These are phyloP conservation scores for Pseudomyrmex concolor DNA, from an alignment of 1,140 invertebrate genomes.

Conservation along the genomic window DNA sequence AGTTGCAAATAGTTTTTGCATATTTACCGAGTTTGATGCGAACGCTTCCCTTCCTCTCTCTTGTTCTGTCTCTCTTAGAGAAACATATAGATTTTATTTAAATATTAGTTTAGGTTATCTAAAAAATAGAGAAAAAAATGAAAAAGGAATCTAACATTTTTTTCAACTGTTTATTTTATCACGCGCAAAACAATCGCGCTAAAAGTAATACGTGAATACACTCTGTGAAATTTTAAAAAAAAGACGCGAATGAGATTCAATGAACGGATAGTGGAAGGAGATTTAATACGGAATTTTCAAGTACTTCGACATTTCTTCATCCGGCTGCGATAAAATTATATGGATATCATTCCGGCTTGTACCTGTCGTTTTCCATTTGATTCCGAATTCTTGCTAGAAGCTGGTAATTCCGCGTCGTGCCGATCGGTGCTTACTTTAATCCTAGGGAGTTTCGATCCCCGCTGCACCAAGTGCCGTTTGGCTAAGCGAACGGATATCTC, in stretches of 20 bases:
- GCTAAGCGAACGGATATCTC: slow-evolving; percentile 46
- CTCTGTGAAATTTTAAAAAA: background rate
- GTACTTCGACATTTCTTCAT: slow-evolving; percentile 12
- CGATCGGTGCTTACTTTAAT: slow-evolving; percentile 67
- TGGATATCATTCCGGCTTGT: slow-evolving; percentile 49
- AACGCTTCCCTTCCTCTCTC: background rate
- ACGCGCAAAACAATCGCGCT: background rate
- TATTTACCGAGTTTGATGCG: background rate
- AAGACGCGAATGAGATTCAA: slow-evolving; percentile 7
- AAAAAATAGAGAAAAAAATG: background rate
- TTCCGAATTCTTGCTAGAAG: slow-evolving; percentile 56
- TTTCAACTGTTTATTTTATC: background rate
- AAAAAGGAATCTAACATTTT: background rate
- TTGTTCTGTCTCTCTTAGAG: no score
- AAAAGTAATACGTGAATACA: background rate
- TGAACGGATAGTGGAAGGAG: slow-evolving; percentile 10
- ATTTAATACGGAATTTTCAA: slow-evolving; percentile 32
- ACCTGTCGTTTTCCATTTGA: slow-evolving; percentile 16
- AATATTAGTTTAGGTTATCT: background rate
- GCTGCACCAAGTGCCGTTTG: slow-evolving; percentile 65
- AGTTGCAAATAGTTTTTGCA: slow-evolving; percentile 45
- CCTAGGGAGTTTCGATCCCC: slow-evolving; percentile 63
- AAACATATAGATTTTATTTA: no score
- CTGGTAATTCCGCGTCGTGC: slow-evolving; percentile 35
- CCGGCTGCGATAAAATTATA: slow-evolving; percentile 47